Conservation (phyloP, 1,140 invertebrate genomes). For the Tetragonula clypearis region DNA sequence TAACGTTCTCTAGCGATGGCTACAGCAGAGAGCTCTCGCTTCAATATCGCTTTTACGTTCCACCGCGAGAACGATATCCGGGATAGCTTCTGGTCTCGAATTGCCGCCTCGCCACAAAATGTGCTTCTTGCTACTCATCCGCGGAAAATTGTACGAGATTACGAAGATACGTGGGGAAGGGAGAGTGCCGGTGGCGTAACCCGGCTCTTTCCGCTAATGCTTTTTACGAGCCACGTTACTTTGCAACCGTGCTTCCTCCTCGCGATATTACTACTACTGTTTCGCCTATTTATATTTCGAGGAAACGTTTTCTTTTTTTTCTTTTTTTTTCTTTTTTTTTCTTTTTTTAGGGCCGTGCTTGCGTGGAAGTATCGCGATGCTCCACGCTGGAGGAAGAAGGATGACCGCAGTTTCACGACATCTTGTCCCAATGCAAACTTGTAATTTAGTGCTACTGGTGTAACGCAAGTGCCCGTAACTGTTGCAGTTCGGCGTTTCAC, state of each 20-base stretch:
- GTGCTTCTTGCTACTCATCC: conserved; percentile 40
- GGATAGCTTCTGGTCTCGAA: conserved; percentile 26
- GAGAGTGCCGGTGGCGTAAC: neutral
- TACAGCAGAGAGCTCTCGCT: neutral
- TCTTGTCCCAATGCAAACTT: neutral
- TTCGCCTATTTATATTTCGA: conserved; percentile 13
- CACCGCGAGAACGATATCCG: conserved; percentile 21
- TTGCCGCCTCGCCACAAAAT: conserved; percentile 25
- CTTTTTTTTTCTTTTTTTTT: too few relatives aligned
- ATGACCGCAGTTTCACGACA: neutral
- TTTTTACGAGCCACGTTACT: conserved; percentile 34
- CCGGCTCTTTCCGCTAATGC: conserved; percentile 11
- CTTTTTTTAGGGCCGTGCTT: neutral
- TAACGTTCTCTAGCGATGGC: neutral
- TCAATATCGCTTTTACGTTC: conserved; percentile 37
- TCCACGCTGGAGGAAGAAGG: neutral
- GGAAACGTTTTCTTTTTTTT: neutral
- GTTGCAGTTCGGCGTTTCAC: neutral
- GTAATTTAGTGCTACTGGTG: neutral
- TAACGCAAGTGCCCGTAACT: neutral
- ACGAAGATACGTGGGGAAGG: neutral
- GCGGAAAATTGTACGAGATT: conserved; percentile 38
- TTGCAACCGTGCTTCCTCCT: neutral
- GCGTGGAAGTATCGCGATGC: neutral
- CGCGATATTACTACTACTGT: neutral